Base-by-base conservation (phyloP, 2,797 vertebrate species). In the Salmo trutta region DNA sequence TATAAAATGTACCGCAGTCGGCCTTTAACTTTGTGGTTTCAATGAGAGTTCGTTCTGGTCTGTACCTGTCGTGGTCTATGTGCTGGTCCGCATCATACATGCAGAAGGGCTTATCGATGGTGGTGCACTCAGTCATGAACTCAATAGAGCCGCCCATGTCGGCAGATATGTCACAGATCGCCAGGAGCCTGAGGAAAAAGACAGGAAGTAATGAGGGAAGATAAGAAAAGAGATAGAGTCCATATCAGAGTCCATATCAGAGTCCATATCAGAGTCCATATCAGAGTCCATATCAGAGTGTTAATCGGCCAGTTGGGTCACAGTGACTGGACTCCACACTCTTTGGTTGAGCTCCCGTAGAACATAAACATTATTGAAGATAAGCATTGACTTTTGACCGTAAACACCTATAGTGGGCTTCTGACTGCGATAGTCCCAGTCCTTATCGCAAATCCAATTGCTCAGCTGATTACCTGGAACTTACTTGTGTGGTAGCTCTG, bases 31-130 rank as follows among this genome's bases (percentile, higher is more conserved):
- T 47, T 10, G 3, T 41, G 10, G 10, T 10, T 3, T 47, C 41
- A 14, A 47, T 47, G 41, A 29, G 27, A 62, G 64, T 10, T 47
- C 10, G 3, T 47, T 47, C 41, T 0, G 14, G 29, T 64, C 52
- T 82, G 76, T 92, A 99, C 98, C 97, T 98, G 95, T 97, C 96
- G 17, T 97, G 96, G 84, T 96, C 97, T 41, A 98, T 96, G 84
- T 98, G 97, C 89, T 98, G 96, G 89, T 97, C 94, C n/a, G 98
- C 96, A 79, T 99, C 98, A 87, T 99, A 99, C 92, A 99, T 97
- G 81, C 97, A 98, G 90, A 99, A 99, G 2, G 98, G 98, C 67
- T 91, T 96, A 74, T 99, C 97, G 74, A 99, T 99, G 67, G 96
- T 98, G 1, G 98, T 99, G 81, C 97, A 99, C 64, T 97, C 97